Conservation (phyloP, 2,797 vertebrate species). For the Poeciliopsis gracilis region DNA sequence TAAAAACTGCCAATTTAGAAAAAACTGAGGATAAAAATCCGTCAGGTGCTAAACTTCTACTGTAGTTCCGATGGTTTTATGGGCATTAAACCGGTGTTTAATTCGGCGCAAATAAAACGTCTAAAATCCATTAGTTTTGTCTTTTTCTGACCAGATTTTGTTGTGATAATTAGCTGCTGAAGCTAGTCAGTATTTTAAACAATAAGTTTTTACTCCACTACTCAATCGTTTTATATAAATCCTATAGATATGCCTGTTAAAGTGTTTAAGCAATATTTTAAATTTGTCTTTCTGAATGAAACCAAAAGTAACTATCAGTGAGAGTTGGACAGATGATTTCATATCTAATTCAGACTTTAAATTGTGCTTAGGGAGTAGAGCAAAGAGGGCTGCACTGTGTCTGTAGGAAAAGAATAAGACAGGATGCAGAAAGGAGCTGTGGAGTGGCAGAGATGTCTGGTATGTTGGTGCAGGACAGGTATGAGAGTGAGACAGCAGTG, state of each 20-base stretch:
- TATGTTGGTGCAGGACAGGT: not conserved
- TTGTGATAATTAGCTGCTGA: constrained; percentile 12
- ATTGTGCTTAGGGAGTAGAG: not conserved
- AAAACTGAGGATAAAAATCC: not conserved
- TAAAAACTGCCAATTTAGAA: not conserved
- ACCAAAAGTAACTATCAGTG: not conserved
- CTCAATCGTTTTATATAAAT: not conserved
- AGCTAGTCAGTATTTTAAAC: not conserved
- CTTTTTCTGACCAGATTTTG: not conserved
- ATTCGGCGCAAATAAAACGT: not conserved
- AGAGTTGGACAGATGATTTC: not conserved
- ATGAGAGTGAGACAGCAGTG: not conserved
- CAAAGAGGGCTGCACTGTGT: not conserved
- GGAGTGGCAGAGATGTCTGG: no score
- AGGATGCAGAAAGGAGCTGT: not conserved
- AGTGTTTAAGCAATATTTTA: not conserved
- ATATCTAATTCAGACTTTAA: not conserved
- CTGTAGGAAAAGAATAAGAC: not conserved
- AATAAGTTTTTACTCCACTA: not conserved
- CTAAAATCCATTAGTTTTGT: not conserved
- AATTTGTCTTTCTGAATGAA: not conserved
- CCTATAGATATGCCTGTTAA: not conserved
- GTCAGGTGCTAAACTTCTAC: not conserved
- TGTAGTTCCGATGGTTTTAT: not conserved
- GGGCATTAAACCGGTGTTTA: not conserved